phyloP scores from a whole-genome alignment of 1,140 invertebrate genomes.

The Scaptomyza pallida region DNA sequence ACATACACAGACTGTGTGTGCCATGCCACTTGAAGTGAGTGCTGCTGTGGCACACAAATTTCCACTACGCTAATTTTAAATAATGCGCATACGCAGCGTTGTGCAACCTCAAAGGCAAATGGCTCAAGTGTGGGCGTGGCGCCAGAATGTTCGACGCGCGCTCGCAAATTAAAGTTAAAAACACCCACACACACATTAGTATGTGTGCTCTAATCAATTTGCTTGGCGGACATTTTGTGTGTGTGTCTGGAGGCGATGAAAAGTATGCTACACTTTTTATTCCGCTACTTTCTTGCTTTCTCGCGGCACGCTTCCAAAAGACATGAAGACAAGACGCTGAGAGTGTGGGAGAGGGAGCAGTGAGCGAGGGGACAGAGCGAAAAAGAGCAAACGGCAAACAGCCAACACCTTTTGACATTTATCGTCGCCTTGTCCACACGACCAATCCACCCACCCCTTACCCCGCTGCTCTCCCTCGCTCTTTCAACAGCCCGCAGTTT shows the following conservation, averaged over 20 bases:
- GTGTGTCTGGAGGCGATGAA: slow-evolving; percentile 29
- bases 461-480: neutral
- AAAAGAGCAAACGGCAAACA: slow-evolving; percentile 17
- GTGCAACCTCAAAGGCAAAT: slow-evolving; percentile 58
- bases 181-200: slow-evolving; percentile 15
- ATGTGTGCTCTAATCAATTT: slow-evolving; percentile 64
- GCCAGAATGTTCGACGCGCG: slow-evolving; percentile 8
- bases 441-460: neutral
- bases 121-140: slow-evolving; percentile 57
- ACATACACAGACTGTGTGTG: no score
- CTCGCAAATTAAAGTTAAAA: slow-evolving; percentile 41
- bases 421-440: slow-evolving; percentile 49
- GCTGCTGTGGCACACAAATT: slow-evolving; percentile 35
- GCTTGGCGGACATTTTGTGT: slow-evolving; percentile 49
- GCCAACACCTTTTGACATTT: slow-evolving; percentile 73
- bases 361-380: neutral
- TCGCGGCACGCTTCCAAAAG: neutral
- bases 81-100: slow-evolving; percentile 74
- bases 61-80: slow-evolving; percentile 63
- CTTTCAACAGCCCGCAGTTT: neutral
- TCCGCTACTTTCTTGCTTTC: neutral
- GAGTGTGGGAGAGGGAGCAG: no score
- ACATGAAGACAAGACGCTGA: neutral
- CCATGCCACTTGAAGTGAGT: slow-evolving; percentile 13
- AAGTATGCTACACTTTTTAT: slow-evolving; percentile 57